Evolutionary conservation across 2,888 invertebrate genomes (phyloP).

Genomic region (Lottia scabra): DNA sequence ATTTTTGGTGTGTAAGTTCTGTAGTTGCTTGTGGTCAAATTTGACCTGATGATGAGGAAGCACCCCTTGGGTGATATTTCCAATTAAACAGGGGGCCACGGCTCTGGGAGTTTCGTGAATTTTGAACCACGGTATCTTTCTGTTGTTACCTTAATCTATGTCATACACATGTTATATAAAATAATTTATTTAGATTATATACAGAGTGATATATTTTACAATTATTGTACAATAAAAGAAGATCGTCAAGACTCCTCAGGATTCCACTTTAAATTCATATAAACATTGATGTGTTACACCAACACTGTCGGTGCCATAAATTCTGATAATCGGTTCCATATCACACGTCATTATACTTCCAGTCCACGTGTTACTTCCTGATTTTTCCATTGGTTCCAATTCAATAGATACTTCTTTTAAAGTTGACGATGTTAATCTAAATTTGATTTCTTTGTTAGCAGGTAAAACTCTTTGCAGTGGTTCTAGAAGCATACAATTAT

Average conservation of each 20-base stretch:
- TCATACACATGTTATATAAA: no score
- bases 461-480: not conserved
- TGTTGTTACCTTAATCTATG: no score
- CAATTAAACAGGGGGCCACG: no score
- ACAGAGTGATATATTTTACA: no score
- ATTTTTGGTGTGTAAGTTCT: no score
- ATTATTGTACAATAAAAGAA: no score
- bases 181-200: no score
- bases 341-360: not conserved
- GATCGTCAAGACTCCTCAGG: not conserved
- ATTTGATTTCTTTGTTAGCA: not conserved
- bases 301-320: not conserved
- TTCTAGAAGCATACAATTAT: not conserved
- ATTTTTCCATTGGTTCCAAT: not conserved
- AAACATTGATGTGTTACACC: not conserved
- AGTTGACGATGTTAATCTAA: not conserved
- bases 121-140: no score
- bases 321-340: not conserved
- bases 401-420: not conserved
- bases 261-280: constrained; percentile 1
- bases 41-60: no score
- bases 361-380: not conserved
- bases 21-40: no score
- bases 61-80: no score
- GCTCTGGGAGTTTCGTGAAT: no score